Percentiles rank a stretch among this genome's conserved stretches.
Conservation (phyloP, 2,113 vertebrate genomes). For the Muntiacus reevesi region DNA sequence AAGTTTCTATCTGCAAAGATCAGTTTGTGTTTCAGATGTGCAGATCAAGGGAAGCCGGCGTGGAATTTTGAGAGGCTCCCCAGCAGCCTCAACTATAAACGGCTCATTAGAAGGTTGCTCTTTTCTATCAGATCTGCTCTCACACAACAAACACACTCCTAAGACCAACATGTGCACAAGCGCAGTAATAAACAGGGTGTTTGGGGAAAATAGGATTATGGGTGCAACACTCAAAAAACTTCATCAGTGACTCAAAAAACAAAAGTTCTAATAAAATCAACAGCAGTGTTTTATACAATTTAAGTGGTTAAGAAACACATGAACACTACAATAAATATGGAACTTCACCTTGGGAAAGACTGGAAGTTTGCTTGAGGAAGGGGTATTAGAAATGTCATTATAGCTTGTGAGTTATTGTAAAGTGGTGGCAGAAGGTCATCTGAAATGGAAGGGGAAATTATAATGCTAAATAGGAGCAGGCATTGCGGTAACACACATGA, state of each 20-base stretch:
- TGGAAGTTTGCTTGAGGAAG: not conserved
- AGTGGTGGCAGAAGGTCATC: not conserved
- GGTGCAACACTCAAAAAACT: not conserved
- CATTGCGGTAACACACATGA: not conserved
- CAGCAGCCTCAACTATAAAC: not conserved
- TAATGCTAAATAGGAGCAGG: not conserved
- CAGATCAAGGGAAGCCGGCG: not conserved
- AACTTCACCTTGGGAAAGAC: not conserved
- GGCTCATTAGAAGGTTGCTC: not conserved
- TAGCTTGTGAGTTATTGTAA: not conserved
- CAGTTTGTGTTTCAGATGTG: not conserved
- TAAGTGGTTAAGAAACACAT: not conserved
- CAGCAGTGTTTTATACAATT: not conserved
- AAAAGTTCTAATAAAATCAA: not conserved
- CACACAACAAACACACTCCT: not conserved
- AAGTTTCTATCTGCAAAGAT: not conserved
- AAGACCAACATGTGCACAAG: not conserved
- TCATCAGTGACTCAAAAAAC: not conserved
- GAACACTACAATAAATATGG: not conserved
- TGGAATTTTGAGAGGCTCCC: not conserved
- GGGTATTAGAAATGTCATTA: not conserved
- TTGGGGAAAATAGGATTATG: not conserved
- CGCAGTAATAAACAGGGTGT: not conserved
- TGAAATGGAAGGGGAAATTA: not conserved
- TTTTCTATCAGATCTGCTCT: not conserved